Conservation (phyloP, 2,113 vertebrate species). For the Bos taurus region ARS-UCD2.0 NC_037340.1:45761501-45762000, state of each 20-base stretch:
- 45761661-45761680: background rate
- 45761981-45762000: background rate
- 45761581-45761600: background rate
- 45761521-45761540: rapidly evolving
- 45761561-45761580: background rate
- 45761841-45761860: background rate
- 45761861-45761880: background rate
- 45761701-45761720: background rate
- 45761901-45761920: background rate
- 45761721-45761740: background rate
- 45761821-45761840: background rate
- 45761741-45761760: background rate
- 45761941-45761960: background rate
- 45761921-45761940: background rate
- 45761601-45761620: background rate
- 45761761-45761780: background rate
- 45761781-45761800: background rate
- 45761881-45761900: background rate
- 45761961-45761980: no score
- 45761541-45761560: background rate
- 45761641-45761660: background rate
- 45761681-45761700: background rate
- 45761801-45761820: background rate
- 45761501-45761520: background rate
- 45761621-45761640: background rate